Percentiles rank a stretch among this genome's conserved stretches.
Evolutionary conservation across 2,113 vertebrate genomes (phyloP).

Genomic region (Pleuronectes platessa): DNA sequence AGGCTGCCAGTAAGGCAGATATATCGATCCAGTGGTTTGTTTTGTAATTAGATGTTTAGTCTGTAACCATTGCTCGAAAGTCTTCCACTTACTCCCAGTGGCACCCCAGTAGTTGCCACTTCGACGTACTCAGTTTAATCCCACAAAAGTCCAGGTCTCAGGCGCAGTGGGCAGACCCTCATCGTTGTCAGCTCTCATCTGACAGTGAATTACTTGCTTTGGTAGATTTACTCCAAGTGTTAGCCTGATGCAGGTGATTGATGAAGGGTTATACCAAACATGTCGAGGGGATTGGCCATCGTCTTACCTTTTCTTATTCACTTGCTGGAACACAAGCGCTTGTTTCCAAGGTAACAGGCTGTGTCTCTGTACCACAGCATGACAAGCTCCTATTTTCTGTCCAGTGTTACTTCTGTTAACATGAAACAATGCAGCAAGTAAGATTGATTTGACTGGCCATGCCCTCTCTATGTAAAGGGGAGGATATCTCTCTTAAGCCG

Average conservation of each 20-base stretch:
- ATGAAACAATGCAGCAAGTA: constrained; percentile 26
- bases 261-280: constrained; percentile 49
- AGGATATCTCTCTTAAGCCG: background rate
- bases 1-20: constrained; percentile 12
- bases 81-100: constrained; percentile 37
- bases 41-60: constrained; percentile 50
- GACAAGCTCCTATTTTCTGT: constrained; percentile 51
- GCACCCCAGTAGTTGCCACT: constrained; percentile 22
- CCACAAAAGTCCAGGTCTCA: constrained; percentile 3
- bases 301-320: constrained; percentile 58
- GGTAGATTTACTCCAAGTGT: constrained; percentile 56
- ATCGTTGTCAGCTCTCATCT: constrained; percentile 23
- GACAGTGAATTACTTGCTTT: constrained; percentile 35
- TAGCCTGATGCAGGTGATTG: constrained; percentile 54
- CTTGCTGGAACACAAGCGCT: constrained; percentile 43
- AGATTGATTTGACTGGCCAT: constrained; percentile 13
- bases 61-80: constrained; percentile 42
- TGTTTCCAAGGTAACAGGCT: constrained; percentile 77
- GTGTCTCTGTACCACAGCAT: constrained; percentile 34
- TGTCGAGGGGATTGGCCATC: constrained; percentile 44
- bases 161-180: constrained; percentile 20
- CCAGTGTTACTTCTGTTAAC: constrained; percentile 27
- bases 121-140: background rate
- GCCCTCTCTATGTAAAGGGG: background rate
- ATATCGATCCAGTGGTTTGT: constrained; percentile 24